These are phyloP conservation scores for Acromyrmex charruanus DNA, from an alignment of 1,140 invertebrate genomes.

Conservation along the genomic window DNA sequence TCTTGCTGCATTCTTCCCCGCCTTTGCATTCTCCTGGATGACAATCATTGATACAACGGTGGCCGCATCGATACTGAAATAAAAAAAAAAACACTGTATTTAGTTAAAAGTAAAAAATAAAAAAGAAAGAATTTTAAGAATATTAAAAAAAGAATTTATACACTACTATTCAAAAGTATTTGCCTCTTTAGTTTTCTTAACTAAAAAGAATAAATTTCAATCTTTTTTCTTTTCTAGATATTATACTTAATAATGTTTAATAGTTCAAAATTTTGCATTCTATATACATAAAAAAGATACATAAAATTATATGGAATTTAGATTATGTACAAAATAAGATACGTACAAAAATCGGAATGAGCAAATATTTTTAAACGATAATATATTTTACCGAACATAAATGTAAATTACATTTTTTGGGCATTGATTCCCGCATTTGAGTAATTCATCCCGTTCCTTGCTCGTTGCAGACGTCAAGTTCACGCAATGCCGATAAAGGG, in stretches of 20 bases:
- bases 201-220: no score
- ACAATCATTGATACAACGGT: conserved; percentile 90
- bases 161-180: no score
- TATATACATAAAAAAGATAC: no score
- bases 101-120: not conserved
- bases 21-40: conserved; percentile 79
- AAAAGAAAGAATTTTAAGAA: not conserved
- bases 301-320: no score
- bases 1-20: conserved; percentile 91
- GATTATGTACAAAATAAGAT: no score
- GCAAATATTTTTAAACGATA: no score
- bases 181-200: no score
- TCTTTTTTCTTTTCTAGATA: no score
- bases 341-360: no score
- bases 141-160: not conserved
- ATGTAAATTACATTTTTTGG: conserved; percentile 91
- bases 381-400: conserved; percentile 1
- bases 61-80: conserved; percentile 89
- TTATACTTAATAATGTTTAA: no score
- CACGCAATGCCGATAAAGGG: conserved; percentile 91
- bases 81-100: conserved; percentile 64
- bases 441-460: conserved; percentile 86
- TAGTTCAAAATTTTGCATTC: no score
- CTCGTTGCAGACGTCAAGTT: conserved; percentile 88
- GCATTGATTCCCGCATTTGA: conserved; percentile 94